Evolutionary conservation across 2,797 vertebrate genomes (phyloP), one percentile per base, ranked within the genome.

Genomic region (Rhynchonycteris naso): DNA sequence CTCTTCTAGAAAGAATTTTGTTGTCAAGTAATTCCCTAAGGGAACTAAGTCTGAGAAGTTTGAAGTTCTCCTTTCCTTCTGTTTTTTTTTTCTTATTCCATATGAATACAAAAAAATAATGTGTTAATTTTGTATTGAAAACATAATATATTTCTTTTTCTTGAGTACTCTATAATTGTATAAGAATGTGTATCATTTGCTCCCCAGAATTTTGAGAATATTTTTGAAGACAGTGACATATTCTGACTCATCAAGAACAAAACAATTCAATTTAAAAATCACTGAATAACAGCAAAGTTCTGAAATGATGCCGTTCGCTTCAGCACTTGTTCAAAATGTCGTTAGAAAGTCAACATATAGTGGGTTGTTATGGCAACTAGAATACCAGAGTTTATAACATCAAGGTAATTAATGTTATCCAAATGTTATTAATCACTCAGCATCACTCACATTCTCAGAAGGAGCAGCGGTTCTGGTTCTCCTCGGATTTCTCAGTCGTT

Each of bases 351-450:
- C 95, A 96, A 97, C 95, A 88, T 97, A 93, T 96, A 98, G 95
- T 33, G 47, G 96, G 89, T 98, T 97, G 96, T 97, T 98, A 97
- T 97, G 88, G 95, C 97, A 98, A 98, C 97, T 97, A 90, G 94
- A 97, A 95, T 89, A 97, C 58, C 56, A 85, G 43, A n/a, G 90
- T 96, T 98, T 69, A 65, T 97, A 98, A 54, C 90, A 92, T 97
- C 95, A 96, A 97, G 7, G 18, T 98, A 98, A 98, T 98, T 98
- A 98, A 95, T 96, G 96, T 97, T 98, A 97, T 97, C 97, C 97
- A 96, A 98, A 97, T 16, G 92, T 97, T 98, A 97, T 98, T 98
- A 98, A 97, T 97, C 97, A 93, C 97, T 97, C 97, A 97, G 88
- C 96, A 97, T 95, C 97, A 96, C 74, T 97, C 95, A 97, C 94